Percentiles rank a stretch among this genome's conserved stretches.
Conservation (phyloP, 2,113 vertebrate genomes). For the Hydropotes inermis region DNA sequence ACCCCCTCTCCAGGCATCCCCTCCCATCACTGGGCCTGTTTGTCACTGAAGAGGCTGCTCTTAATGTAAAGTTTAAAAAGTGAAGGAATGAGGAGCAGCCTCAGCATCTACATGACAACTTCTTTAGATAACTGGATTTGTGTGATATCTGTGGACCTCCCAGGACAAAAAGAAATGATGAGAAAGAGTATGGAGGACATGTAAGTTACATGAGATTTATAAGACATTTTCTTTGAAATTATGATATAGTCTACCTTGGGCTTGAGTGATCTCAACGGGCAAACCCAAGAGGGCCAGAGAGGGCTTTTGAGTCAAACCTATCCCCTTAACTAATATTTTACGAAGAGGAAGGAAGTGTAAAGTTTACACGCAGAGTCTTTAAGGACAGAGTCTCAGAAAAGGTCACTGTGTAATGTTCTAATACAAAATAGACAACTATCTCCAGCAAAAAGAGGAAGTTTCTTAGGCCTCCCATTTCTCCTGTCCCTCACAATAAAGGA, state of each 20-base stretch:
- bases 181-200: background rate
- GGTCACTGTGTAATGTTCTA: background rate
- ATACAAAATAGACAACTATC: background rate
- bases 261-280: background rate
- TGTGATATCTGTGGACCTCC: background rate
- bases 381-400: background rate
- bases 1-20: background rate
- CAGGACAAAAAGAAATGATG: background rate
- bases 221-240: background rate
- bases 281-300: background rate
- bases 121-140: background rate
- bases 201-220: background rate
- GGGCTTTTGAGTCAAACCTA: background rate
- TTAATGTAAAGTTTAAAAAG: background rate
- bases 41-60: background rate
- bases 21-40: background rate
- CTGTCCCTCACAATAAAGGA: background rate
- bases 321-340: background rate
- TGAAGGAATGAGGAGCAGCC: background rate
- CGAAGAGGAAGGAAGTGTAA: background rate
- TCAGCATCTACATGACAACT: background rate
- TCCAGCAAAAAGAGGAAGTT: conserved; percentile 22
- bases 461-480: background rate
- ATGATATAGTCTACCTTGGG: background rate
- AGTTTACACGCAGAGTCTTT: background rate